Percentiles rank a stretch among this genome's conserved stretches.
Evolutionary conservation across 2,888 invertebrate genomes (phyloP).

Genomic region (Icerya purchasi): DNA sequence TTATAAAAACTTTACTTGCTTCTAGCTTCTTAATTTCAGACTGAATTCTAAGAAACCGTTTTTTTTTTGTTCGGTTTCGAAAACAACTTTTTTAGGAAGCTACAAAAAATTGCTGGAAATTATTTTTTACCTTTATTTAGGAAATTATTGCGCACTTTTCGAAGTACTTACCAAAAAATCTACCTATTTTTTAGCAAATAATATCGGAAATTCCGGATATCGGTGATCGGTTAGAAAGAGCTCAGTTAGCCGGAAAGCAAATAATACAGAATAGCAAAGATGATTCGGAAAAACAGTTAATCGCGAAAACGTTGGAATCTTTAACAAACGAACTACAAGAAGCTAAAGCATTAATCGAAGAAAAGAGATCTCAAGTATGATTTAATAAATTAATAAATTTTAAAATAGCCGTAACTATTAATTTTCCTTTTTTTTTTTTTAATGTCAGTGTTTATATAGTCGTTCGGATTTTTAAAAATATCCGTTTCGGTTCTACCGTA

Average conservation of each 20-base stretch:
- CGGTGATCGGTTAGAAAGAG: constrained; percentile 51
- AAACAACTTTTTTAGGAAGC: no score
- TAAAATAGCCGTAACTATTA: not conserved
- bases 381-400: not conserved
- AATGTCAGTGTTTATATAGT: not conserved
- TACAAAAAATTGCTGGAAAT: no score
- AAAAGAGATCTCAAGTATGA: constrained; percentile 45
- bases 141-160: no score
- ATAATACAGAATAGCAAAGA: constrained; percentile 61
- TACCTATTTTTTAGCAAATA: no score
- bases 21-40: no score
- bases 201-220: constrained; percentile 49
- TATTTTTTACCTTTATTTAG: no score
- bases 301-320: constrained; percentile 50
- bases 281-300: constrained; percentile 49
- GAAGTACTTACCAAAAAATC: no score
- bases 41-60: no score
- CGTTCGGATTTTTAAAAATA: not conserved
- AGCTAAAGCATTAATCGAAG: constrained; percentile 55
- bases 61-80: no score
- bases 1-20: no score
- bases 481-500: not conserved
- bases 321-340: constrained; percentile 58
- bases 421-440: not conserved
- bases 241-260: constrained; percentile 52